Percentiles rank a stretch among this genome's conserved stretches.
Evolutionary conservation across 2,113 vertebrate species (phyloP).

Genomic region (Alectura lathami): DNA sequence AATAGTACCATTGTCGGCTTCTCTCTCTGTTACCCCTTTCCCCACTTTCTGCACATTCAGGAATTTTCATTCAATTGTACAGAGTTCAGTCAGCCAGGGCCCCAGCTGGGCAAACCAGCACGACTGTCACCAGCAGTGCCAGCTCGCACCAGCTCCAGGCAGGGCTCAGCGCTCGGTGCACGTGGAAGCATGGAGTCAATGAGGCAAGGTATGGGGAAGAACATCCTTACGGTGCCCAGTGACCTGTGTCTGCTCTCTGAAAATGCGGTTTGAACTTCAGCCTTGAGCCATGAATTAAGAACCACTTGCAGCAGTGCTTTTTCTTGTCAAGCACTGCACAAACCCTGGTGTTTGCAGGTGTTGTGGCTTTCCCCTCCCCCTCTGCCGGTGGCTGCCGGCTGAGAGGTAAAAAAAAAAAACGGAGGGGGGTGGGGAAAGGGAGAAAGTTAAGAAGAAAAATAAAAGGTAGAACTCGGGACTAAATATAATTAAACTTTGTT

Average conservation of each 20-base stretch:
- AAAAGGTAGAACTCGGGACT: no score
- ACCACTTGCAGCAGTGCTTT: not conserved
- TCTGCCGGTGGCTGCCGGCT: no score
- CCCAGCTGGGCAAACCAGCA: not conserved
- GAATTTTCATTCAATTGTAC: not conserved
- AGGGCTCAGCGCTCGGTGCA: not conserved
- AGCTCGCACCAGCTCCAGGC: not conserved
- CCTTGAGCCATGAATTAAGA: not conserved
- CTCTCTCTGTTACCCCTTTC: not conserved
- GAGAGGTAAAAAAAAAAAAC: no score
- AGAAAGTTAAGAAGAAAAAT: no score
- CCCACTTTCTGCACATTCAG: no score
- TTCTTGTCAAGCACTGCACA: not conserved
- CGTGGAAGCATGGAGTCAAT: not conserved
- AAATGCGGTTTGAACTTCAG: not conserved
- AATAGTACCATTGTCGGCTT: not conserved
- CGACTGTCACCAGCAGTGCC: not conserved
- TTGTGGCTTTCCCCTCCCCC: no score
- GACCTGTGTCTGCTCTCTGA: conserved; percentile 24
- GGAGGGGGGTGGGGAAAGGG: no score
- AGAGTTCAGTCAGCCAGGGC: not conserved
- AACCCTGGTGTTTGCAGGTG: not conserved
- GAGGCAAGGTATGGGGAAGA: not conserved
- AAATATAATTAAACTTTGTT: no score
- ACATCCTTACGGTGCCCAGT: not conserved